These are phyloP conservation scores for Neopelma chrysocephalum DNA, from an alignment of 2,797 vertebrate genomes.

Conservation along the genomic window DNA sequence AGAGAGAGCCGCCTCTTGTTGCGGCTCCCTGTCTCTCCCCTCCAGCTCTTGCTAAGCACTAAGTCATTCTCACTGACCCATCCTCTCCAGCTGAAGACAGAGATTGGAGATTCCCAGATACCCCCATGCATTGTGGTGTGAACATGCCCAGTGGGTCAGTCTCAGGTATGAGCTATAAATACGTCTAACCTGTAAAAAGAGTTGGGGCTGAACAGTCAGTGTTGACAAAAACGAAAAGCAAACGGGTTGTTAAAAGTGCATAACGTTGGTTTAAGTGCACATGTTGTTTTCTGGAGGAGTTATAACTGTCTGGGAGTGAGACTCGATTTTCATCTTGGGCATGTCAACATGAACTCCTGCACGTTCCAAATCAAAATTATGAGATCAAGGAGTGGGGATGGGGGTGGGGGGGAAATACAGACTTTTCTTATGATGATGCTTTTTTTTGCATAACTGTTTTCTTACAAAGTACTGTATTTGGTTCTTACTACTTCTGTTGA, in stretches of 20 bases:
- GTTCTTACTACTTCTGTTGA: neutral
- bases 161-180: slow-evolving; percentile 70
- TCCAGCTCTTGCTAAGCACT: slow-evolving; percentile 61
- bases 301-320: slow-evolving; percentile 25
- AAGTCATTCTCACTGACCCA: slow-evolving; percentile 67
- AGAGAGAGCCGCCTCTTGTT: slow-evolving; percentile 51
- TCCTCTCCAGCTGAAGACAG: slow-evolving; percentile 70
- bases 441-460: neutral
- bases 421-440: neutral
- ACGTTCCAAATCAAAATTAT: neutral
- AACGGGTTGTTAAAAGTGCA: slow-evolving; percentile 1
- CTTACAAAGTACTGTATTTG: neutral
- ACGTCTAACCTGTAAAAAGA: slow-evolving; percentile 68
- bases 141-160: slow-evolving; percentile 69
- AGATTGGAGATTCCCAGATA: slow-evolving; percentile 70
- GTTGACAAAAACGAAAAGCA: slow-evolving; percentile 4
- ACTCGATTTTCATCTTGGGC: slow-evolving; percentile 53
- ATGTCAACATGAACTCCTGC: slow-evolving; percentile 46
- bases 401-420: neutral
- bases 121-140: slow-evolving; percentile 70
- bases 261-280: slow-evolving; percentile 16
- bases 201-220: slow-evolving; percentile 53
- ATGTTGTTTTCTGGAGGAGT: slow-evolving; percentile 29
- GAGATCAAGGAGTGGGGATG: slow-evolving; percentile 20
- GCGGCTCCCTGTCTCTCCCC: slow-evolving; percentile 59